These are phyloP conservation scores for Synanceia verrucosa DNA, from an alignment of 2,797 vertebrate species.

Conservation along the genomic window DNA sequence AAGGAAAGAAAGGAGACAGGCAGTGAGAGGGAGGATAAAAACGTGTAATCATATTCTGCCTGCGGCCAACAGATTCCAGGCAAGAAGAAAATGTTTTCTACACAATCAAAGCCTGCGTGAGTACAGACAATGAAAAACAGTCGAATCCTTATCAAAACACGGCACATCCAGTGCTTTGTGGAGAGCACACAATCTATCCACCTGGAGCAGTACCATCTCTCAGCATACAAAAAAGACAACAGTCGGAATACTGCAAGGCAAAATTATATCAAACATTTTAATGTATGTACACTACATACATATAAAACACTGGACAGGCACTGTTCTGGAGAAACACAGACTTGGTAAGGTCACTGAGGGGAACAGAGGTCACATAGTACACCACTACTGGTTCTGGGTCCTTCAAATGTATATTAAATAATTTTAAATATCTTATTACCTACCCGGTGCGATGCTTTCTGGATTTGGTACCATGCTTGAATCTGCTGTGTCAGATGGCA, in stretches of 20 bases:
- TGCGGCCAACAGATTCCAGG: slow-evolving; percentile 48
- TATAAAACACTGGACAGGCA: not conserved
- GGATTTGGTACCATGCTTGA: slow-evolving; percentile 83
- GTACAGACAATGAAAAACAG: slow-evolving; percentile 52
- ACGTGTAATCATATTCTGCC: slow-evolving; percentile 44
- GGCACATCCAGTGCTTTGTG: slow-evolving; percentile 30
- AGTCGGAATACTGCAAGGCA: no score
- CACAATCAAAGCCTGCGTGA: slow-evolving; percentile 56
- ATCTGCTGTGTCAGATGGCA: slow-evolving; percentile 81
- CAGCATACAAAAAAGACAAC: not conserved
- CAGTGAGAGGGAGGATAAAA: slow-evolving; percentile 15
- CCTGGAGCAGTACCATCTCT: not conserved
- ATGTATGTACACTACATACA: not conserved
- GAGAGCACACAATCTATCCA: slow-evolving; percentile 7
- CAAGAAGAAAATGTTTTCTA: slow-evolving; percentile 47
- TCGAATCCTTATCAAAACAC: slow-evolving; percentile 58
- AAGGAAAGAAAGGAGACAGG: slow-evolving; percentile 10
- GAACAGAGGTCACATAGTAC: not conserved
- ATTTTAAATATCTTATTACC: slow-evolving; percentile 11
- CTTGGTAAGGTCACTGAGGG: not conserved
- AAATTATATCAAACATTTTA: not conserved
- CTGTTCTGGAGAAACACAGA: not conserved
- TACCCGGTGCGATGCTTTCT: slow-evolving; percentile 92
- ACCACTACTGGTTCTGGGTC: not conserved
- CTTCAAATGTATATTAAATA: not conserved